Evolutionary conservation across 2,113 vertebrate species (phyloP).

Genomic region (Chionomys nivalis): DNA sequence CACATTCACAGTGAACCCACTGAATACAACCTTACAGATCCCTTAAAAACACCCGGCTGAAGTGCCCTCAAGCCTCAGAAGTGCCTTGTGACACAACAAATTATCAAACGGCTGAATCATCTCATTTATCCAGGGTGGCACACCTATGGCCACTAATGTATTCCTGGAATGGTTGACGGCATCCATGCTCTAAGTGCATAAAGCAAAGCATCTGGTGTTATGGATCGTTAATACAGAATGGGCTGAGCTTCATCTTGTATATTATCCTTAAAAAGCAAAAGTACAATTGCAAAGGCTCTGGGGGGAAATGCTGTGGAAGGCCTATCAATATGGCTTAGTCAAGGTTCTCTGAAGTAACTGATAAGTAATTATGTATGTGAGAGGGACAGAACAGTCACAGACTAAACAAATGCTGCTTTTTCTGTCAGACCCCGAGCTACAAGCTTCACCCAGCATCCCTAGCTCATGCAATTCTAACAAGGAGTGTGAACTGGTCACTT

Average conservation of each 20-base stretch:
- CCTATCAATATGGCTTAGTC: conserved; percentile 49
- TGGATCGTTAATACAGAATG: conserved; percentile 19
- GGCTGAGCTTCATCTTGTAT: conserved; percentile 20
- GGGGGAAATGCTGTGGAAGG: conserved; percentile 48
- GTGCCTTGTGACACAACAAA: not conserved
- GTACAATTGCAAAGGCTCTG: conserved; percentile 40
- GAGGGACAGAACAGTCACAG: not conserved
- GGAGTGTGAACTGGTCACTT: not conserved
- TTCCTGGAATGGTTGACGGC: conserved; percentile 42
- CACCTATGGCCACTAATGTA: not conserved
- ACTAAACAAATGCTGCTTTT: not conserved
- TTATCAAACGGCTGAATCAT: conserved; percentile 23
- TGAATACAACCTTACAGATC: not conserved
- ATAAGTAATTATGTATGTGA: conserved; percentile 46
- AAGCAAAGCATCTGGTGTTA: not conserved
- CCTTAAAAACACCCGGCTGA: not conserved
- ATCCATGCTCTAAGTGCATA: conserved; percentile 17
- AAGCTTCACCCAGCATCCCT: not conserved
- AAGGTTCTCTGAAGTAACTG: conserved; percentile 57
- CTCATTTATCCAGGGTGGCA: not conserved
- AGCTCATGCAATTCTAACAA: not conserved
- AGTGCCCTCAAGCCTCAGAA: conserved; percentile 24
- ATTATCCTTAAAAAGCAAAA: conserved; percentile 67
- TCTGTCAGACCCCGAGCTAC: not conserved
- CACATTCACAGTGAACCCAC: not conserved